Base-by-base conservation (phyloP, 1,140 invertebrate species). In the Brachionus angularis region DNA sequence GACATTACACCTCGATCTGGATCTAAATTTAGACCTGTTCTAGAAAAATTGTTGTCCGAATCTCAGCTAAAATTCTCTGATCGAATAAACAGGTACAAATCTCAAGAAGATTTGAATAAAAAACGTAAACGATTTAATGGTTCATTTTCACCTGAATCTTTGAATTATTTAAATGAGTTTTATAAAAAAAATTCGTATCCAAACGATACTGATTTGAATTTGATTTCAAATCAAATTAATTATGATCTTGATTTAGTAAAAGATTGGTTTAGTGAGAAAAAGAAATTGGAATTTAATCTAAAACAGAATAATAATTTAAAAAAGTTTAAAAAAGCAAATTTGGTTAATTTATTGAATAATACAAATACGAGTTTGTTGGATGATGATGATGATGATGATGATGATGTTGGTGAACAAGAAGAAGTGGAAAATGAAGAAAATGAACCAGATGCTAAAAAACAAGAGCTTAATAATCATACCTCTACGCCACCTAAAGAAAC, bases 211-310 rank as follows among this genome's bases (percentile, higher is more conserved):
- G 62, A 67, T n/a, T 27, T 67, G 21, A 34, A 16, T 3, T 14
- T 33, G 12, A 18, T 67, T 2, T 27, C 62, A 3, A 67, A 67
- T 23, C 42, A 50, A 5, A 46, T 67, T 21, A 67, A 67, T 36
- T 67, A 67, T 21, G 62, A 67, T 10, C 29, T 33, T 23, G 47
- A 67, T 0, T 34, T 67, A 27, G 21, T 67, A 3, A 49, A 67
- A 50, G 33, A 67, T 31, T 67, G 62, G 62, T 67, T 67, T 25
- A 50, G 18, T 46, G 27, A 67, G 23, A 67, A 36, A 29, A 18
- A 21, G 5, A 27, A 67, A 67, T 3, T 23, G n/a, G 39, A 10
- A 42, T 10, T 16, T 16, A 16, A 42, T 27, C 42, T 49, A 7
- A 50, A 33, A 34, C 23, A 39, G 16, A 64, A 33, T 42, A n/a